Percentiles rank a stretch among this genome's conserved stretches.
These are phyloP conservation scores for Pocillopora damicornis DNA, from an alignment of 64 coral and sea anemone species.

Conservation along the genomic window DNA sequence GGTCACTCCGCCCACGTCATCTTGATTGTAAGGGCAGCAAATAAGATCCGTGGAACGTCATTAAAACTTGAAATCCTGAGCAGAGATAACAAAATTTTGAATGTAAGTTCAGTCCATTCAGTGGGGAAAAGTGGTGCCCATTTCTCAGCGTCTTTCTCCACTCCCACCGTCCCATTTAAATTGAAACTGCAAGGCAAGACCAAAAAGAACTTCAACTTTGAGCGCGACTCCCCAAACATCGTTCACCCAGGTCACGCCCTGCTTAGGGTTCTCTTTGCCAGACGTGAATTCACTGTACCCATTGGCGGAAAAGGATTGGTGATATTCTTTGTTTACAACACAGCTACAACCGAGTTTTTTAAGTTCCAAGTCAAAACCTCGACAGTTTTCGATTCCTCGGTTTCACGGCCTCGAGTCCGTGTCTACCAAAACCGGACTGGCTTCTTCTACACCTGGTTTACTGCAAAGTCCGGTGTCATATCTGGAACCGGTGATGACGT, in stretches of 20 bases:
- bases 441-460: background rate
- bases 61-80: constrained; percentile 27
- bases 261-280: background rate
- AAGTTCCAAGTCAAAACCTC: constrained; percentile 9
- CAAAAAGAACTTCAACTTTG: constrained; percentile 33
- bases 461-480: background rate
- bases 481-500: background rate
- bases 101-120: background rate
- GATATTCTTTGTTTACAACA: constrained; percentile 19
- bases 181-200: constrained; percentile 38
- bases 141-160: constrained; percentile 24
- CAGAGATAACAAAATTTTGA: background rate
- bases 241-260: constrained; percentile 1
- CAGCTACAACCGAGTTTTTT: constrained; percentile 3
- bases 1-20: constrained; percentile 4
- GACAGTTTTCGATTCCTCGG: background rate
- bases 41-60: background rate
- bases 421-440: constrained; percentile 2
- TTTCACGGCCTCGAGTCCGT: background rate
- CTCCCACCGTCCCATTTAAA: constrained; percentile 30
- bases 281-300: constrained; percentile 13
- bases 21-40: constrained; percentile 22
- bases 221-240: constrained; percentile 3
- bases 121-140: constrained; percentile 14
- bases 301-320: constrained; percentile 5